Conservation (phyloP, 2,888 invertebrate genomes). For the Atrina japonica region DNA sequence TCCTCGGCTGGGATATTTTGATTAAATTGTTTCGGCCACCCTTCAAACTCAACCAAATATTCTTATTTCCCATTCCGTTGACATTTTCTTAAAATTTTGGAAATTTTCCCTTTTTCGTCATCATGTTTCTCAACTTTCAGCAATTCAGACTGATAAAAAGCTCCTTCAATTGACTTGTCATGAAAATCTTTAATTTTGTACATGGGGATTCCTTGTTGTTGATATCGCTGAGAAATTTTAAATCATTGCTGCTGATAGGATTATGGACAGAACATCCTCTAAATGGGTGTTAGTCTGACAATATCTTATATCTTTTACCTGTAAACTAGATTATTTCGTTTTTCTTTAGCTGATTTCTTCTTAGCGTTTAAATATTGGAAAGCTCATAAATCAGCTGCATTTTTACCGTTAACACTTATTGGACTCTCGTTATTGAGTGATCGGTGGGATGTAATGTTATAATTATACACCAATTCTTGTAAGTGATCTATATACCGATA, state of each 20-base stretch:
- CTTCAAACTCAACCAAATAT: slow-evolving; percentile 37
- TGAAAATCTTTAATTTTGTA: slow-evolving; percentile 28
- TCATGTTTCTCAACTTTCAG: slow-evolving; percentile 47
- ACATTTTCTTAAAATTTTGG: slow-evolving; percentile 41
- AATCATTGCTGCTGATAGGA: slow-evolving; percentile 20
- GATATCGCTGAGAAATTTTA: slow-evolving; percentile 20
- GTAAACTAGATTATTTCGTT: background rate
- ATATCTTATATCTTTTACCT: slow-evolving; percentile 18
- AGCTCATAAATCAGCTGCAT: slow-evolving; percentile 44
- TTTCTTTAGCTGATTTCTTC: background rate
- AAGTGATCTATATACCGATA: too few species aligned
- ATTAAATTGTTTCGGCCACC: slow-evolving; percentile 29
- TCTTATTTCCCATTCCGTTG: slow-evolving; percentile 40
- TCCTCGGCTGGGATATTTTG: slow-evolving; percentile 16
- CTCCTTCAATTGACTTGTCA: slow-evolving; percentile 5
- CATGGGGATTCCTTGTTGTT: slow-evolving; percentile 29
- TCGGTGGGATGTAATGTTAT: too few species aligned
- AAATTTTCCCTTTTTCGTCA: slow-evolving; percentile 48
- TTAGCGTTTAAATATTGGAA: slow-evolving; percentile 29
- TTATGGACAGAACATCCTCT: background rate
- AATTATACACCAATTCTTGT: too few species aligned
- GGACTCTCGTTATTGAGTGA: too few species aligned
- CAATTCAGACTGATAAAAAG: slow-evolving; percentile 33
- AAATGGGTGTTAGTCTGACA: slow-evolving; percentile 3
- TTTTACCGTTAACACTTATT: slow-evolving; percentile 33